phyloP scores from a whole-genome alignment of 2,888 invertebrate genomes.

The Cremastinae sp. region DNA sequence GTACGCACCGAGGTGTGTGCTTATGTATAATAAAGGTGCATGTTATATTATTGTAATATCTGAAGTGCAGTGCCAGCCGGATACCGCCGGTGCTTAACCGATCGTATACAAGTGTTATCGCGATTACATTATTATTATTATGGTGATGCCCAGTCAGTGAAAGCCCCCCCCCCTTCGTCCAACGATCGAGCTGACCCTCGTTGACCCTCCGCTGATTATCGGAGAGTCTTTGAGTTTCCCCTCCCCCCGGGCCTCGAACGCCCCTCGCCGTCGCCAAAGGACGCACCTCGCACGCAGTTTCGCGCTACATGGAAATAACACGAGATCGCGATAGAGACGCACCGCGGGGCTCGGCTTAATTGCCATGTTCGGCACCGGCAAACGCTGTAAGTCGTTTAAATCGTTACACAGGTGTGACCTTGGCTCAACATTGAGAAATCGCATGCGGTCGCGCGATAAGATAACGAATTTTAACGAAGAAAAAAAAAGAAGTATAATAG shows the following conservation, averaged over 20 bases:
- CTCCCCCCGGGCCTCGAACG: conserved; percentile 12
- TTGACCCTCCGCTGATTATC: conserved; percentile 65
- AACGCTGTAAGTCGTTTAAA: conserved; percentile 52
- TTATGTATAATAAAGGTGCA: conserved; percentile 29
- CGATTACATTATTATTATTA: conserved; percentile 37
- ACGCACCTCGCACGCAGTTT: conserved; percentile 35
- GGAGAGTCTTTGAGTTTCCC: conserved; percentile 50
- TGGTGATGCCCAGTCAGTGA: conserved; percentile 72
- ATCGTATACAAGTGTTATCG: conserved; percentile 61
- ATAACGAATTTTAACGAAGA: no score
- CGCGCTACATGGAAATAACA: conserved; percentile 10
- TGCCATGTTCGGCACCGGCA: conserved; percentile 3
- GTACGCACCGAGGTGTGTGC: background rate
- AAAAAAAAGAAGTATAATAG: no score
- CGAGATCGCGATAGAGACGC: conserved; percentile 10
- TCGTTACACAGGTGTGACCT: conserved; percentile 12
- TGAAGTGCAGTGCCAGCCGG: conserved; percentile 62
- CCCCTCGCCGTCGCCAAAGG: conserved; percentile 13
- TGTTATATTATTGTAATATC: conserved; percentile 48
- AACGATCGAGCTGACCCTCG: conserved; percentile 62
- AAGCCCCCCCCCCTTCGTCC: conserved; percentile 59
- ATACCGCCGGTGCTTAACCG: conserved; percentile 64
- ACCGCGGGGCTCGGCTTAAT: conserved; percentile 32
- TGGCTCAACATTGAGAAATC: background rate
- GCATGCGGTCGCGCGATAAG: background rate